Evolutionary conservation across 2,797 vertebrate species (phyloP).

Genomic region (Eurystomus glaucurus): DNA sequence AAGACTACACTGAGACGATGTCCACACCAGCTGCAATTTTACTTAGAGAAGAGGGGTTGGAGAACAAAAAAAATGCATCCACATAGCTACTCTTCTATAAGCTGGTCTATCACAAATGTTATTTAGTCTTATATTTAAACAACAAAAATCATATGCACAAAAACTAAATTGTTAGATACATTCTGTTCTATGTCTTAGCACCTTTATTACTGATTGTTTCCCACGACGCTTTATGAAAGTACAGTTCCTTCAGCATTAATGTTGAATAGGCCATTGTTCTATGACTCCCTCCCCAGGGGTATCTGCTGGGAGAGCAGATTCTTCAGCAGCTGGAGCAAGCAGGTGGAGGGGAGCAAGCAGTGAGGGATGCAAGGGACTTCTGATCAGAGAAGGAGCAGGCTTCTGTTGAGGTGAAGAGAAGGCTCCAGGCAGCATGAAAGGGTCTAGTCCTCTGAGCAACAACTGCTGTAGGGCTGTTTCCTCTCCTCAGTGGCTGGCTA

Average conservation of each 20-base stretch:
- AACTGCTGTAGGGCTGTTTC: background rate
- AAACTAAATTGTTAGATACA: background rate
- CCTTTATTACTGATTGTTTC: background rate
- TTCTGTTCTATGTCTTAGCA: background rate
- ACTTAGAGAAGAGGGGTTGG: background rate
- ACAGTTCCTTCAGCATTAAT: background rate
- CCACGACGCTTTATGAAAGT: background rate
- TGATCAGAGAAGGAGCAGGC: background rate
- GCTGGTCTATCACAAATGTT: background rate
- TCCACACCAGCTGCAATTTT: background rate
- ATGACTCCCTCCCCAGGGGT: background rate
- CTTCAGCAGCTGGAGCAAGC: background rate
- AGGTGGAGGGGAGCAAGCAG: background rate
- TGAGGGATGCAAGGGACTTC: background rate
- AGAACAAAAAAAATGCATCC: background rate
- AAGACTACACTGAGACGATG: background rate
- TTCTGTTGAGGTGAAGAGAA: background rate
- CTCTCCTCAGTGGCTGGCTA: background rate
- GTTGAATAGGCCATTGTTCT: background rate
- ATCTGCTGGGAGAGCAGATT: background rate
- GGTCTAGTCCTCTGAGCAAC: background rate
- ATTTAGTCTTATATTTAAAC: background rate
- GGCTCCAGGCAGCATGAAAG: background rate
- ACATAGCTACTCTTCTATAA: background rate
- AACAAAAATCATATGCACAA: background rate